A percentile compares a stretch with the other conserved stretches of the same genome.
Conservation (phyloP, 2,888 invertebrate species). For the Sesamia inferens region DNA sequence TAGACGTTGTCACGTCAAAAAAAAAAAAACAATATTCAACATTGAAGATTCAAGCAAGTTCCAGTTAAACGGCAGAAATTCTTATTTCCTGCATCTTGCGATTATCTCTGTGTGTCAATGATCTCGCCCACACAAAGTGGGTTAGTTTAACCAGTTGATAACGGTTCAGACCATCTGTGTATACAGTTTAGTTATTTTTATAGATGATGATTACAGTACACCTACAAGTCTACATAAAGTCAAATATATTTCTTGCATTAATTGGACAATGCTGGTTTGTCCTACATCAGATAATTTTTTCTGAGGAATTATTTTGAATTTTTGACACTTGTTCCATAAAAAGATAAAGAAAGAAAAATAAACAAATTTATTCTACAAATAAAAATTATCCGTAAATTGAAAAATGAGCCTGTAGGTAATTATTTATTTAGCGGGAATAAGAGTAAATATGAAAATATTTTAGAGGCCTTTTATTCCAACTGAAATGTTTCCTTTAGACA, state of each 20-base stretch:
- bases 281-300: too few relatives aligned
- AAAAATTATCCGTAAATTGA: too few relatives aligned
- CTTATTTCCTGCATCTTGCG: conserved; percentile 57
- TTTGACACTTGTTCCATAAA: too few relatives aligned
- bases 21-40: too few relatives aligned
- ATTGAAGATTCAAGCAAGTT: conserved; percentile 31
- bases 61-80: conserved; percentile 25
- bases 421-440: background rate
- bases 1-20: too few relatives aligned
- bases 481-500: background rate
- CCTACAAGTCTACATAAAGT: background rate
- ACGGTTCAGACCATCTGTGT: conserved; percentile 41
- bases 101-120: conserved; percentile 65
- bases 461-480: background rate
- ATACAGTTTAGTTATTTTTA: conserved; percentile 36
- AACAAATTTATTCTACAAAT: too few relatives aligned
- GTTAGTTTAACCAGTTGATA: conserved; percentile 68
- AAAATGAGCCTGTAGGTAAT: too few relatives aligned
- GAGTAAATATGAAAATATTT: background rate
- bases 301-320: too few relatives aligned
- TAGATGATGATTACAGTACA: conserved; percentile 5
- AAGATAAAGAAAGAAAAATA: too few relatives aligned
- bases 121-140: conserved; percentile 70
- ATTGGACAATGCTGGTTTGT: background rate
- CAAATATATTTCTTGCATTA: background rate